Conservation (phyloP, 2,113 vertebrate genomes). For the Hypomesus transpacificus region DNA sequence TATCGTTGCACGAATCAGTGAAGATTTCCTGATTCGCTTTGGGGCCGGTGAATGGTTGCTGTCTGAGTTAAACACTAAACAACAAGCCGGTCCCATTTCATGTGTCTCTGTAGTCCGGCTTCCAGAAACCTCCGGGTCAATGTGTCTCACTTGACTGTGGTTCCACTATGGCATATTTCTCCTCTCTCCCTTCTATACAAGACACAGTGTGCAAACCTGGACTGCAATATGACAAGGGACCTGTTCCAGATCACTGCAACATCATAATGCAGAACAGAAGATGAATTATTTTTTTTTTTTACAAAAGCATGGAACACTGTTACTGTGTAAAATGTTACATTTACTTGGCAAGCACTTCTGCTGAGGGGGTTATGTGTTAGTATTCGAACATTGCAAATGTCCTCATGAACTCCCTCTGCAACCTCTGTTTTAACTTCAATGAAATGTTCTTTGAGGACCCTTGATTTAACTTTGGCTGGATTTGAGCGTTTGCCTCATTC, state of each 20-base stretch:
- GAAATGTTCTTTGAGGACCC: background rate
- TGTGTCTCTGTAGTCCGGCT: too few species aligned
- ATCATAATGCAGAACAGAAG: slow-evolving; percentile 27
- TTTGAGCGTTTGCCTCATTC: too few species aligned
- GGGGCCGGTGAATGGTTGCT: too few species aligned
- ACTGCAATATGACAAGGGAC: slow-evolving; percentile 48
- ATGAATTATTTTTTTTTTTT: background rate
- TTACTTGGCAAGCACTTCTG: slow-evolving; percentile 41
- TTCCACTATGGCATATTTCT: slow-evolving; percentile 20
- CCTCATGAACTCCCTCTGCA: slow-evolving; percentile 23
- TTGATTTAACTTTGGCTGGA: too few species aligned
- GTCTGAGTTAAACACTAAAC: too few species aligned
- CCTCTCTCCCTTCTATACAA: slow-evolving; percentile 17
- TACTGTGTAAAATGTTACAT: slow-evolving; percentile 30
- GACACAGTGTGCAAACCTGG: slow-evolving; percentile 36
- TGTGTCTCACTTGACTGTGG: too few species aligned
- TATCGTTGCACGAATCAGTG: slow-evolving; percentile 40
- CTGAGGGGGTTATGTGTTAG: slow-evolving; percentile 29
- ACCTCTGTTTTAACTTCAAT: slow-evolving; percentile 29
- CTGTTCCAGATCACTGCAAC: slow-evolving; percentile 43
- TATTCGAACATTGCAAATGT: slow-evolving; percentile 30
- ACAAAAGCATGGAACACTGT: slow-evolving; percentile 30
- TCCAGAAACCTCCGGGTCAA: too few species aligned
- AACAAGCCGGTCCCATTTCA: too few species aligned
- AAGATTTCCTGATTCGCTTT: slow-evolving; percentile 14